Percentiles rank a stretch among this genome's conserved stretches.
Conservation (phyloP, 2,797 vertebrate species). For the Margarornis squamiger region DNA sequence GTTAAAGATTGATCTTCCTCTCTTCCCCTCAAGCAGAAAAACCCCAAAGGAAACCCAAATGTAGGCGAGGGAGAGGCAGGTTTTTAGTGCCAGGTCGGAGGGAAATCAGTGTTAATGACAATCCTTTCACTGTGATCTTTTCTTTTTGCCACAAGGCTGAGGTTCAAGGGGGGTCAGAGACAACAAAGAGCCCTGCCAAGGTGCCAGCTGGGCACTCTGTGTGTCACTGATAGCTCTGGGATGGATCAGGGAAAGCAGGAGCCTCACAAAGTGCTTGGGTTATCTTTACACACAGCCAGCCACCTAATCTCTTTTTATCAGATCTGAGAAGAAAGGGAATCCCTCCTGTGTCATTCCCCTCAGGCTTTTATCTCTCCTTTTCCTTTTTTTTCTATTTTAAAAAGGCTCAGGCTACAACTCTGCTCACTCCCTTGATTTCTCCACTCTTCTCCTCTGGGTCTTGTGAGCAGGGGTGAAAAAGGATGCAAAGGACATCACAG, state of each 20-base stretch:
- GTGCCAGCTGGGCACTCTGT: neutral
- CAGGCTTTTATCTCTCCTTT: neutral
- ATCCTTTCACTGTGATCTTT: neutral
- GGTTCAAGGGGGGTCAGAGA: neutral
- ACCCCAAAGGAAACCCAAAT: fast-evolving
- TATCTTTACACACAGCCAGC: neutral
- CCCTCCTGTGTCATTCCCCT: neutral
- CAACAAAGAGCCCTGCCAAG: neutral
- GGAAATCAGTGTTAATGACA: neutral
- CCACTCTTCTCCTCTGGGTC: neutral
- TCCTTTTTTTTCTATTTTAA: neutral
- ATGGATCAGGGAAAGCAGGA: neutral
- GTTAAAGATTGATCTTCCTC: neutral
- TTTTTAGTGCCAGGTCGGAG: neutral
- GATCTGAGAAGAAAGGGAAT: slow-evolving; percentile 51
- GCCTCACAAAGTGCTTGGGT: neutral
- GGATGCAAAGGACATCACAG: neutral
- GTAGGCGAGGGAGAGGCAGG: neutral
- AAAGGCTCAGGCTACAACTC: neutral
- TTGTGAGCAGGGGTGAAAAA: neutral
- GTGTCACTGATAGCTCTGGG: neutral
- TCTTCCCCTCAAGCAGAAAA: neutral
- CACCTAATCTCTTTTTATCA: slow-evolving; percentile 42
- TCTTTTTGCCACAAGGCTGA: neutral
- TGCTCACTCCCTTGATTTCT: neutral